Base-by-base conservation (phyloP, 1,140 invertebrate species). In the Parasteatoda tepidariorum region DNA sequence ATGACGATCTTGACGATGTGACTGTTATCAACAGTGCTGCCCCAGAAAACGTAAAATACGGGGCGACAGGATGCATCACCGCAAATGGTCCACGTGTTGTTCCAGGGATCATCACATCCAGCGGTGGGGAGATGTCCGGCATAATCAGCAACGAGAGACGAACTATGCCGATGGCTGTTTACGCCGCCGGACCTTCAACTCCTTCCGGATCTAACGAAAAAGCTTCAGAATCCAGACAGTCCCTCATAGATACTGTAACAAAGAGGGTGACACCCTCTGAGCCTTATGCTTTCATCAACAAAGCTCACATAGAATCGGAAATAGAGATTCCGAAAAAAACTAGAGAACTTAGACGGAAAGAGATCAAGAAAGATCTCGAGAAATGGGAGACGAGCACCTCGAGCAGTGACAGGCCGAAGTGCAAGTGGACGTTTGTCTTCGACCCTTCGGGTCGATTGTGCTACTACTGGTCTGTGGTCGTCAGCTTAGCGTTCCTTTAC, bases 401-500 rank as follows among this genome's bases (percentile, higher is more conserved):
- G n/a, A 86, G 86, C 30, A 87, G 78, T 31, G 84, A 85, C 15
- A 76, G 83, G 24, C 68, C 84, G n/a, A 85, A 92, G 6, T 92
- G 93, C 76, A 93, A 94, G 86, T 96, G 95, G 94, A 95, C 95
- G 34, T 97, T 97, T 89, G 96, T 87, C 0, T 87, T 87, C 38
- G 87, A 87, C 67, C 87, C 87, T 18, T 95, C 95, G 71, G 96
- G 96, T 84, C 92, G 95, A 38, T 92, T 97, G 30, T 97, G 95
- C 90, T 97, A 97, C 90, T 97, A 97, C 88, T 97, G 96, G 96
- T 97, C 95, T 85, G 96, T 97, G 93, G 95, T 99, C 54, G 97
- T 99, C 48, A 98, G 97, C 74, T 92, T 99, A 86, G 97, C 97
- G 86, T 99, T 99, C 90, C 93, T 99, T 82, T 99, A 99, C 91